phyloP scores from a whole-genome alignment of 2,888 invertebrate species.

The Malthinus flaveolus region DNA sequence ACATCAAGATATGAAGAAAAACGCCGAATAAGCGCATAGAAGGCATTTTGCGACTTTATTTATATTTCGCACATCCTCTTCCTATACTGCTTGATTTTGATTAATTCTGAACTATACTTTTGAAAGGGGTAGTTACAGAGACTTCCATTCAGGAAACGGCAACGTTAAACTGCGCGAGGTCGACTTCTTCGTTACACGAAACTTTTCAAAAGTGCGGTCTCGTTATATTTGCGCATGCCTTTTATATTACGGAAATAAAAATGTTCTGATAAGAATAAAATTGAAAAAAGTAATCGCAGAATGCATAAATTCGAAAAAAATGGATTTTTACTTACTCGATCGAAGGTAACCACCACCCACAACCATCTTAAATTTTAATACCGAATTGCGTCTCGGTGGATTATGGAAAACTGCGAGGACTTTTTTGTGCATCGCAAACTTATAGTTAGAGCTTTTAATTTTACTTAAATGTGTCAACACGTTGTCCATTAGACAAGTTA shows the following conservation, averaged over 20 bases:
- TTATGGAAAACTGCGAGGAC: too few relatives aligned
- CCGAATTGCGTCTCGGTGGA: too few relatives aligned
- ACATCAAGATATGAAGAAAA: too few relatives aligned
- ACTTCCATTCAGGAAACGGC: conserved; percentile 28
- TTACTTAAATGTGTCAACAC: conserved; percentile 14
- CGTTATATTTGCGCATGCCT: conserved; percentile 29
- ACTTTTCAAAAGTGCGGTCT: conserved; percentile 34
- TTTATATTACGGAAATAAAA: conserved; percentile 20
- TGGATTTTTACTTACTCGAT: too few relatives aligned
- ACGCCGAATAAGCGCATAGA: too few relatives aligned
- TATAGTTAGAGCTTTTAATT: conserved; percentile 15
- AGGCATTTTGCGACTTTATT: too few relatives aligned
- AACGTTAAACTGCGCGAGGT: conserved; percentile 35
- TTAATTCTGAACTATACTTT: conserved; percentile 2
- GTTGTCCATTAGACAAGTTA: conserved; percentile 25
- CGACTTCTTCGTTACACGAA: conserved; percentile 30
- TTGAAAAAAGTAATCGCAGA: conserved; percentile 8
- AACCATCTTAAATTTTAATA: too few relatives aligned
- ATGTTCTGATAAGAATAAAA: conserved; percentile 24
- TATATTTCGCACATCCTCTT: too few relatives aligned
- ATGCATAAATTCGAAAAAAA: too few relatives aligned
- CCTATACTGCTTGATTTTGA: conserved; percentile 8
- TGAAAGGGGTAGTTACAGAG: conserved; percentile 17
- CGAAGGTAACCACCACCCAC: too few relatives aligned
- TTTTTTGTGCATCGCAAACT: too few relatives aligned